These are phyloP conservation scores for Procambarus clarkii DNA, from an alignment of 1,140 invertebrate genomes.

Conservation along the genomic window DNA sequence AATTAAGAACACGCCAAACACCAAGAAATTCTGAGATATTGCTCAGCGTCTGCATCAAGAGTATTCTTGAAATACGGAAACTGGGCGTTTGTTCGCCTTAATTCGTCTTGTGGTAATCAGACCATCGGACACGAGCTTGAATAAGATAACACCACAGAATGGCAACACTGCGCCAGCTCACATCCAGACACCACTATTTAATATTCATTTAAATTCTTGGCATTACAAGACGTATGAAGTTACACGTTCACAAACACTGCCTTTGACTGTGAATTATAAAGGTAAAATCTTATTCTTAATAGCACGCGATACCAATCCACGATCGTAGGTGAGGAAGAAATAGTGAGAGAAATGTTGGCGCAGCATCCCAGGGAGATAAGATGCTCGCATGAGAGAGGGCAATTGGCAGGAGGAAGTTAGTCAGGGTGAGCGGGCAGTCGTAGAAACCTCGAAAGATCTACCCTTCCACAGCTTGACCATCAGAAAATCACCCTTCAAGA, in stretches of 20 bases:
- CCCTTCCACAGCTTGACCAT: background rate
- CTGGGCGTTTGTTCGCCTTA: background rate
- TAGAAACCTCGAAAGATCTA: slow-evolving; percentile 34
- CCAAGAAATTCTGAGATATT: too few species aligned
- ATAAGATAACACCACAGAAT: background rate
- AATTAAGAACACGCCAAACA: too few species aligned
- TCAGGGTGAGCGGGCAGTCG: slow-evolving; percentile 38
- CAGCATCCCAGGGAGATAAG: background rate
- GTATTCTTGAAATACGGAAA: too few species aligned
- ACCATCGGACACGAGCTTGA: background rate
- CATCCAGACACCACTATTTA: background rate
- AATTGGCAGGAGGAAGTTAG: slow-evolving; percentile 52
- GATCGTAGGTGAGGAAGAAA: background rate
- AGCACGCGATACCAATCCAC: background rate
- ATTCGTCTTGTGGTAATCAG: background rate
- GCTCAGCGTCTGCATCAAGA: too few species aligned
- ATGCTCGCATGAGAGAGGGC: slow-evolving; percentile 40
- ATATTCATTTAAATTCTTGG: background rate
- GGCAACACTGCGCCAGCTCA: slow-evolving; percentile 9
- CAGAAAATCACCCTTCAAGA: slow-evolving; percentile 15
- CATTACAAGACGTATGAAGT: background rate
- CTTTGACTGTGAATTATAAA: background rate
- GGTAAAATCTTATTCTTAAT: slow-evolving; percentile 1
- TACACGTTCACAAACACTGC: background rate
- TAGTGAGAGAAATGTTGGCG: background rate